Percentiles rank a stretch among this genome's conserved stretches.
Evolutionary conservation across 2,888 invertebrate species (phyloP).

Genomic region (Macaria liturata): DNA sequence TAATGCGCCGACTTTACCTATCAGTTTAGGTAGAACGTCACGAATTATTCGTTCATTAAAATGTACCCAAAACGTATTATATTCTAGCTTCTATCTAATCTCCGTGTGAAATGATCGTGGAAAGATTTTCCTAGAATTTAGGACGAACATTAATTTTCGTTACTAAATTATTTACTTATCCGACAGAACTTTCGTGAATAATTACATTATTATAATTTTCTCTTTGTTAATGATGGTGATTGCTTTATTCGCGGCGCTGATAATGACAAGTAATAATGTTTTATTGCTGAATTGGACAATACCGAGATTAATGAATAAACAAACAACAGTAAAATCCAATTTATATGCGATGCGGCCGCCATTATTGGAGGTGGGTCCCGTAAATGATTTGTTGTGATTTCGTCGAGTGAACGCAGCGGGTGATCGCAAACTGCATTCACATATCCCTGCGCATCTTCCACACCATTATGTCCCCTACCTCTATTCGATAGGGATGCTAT

Average conservation of each 20-base stretch:
- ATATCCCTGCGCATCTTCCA: slow-evolving; percentile 47
- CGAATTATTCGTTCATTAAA: slow-evolving; percentile 24
- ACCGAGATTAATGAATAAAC: slow-evolving; percentile 56
- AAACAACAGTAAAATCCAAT: slow-evolving; percentile 67
- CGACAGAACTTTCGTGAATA: slow-evolving; percentile 18
- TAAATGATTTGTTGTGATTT: slow-evolving; percentile 82
- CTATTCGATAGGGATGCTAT: slow-evolving; percentile 45
- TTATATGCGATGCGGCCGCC: slow-evolving; percentile 74
- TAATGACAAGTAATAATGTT: slow-evolving; percentile 18
- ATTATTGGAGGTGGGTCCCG: slow-evolving; percentile 78
- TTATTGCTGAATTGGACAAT: slow-evolving; percentile 31
- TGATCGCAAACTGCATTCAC: slow-evolving; percentile 74
- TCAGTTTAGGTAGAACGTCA: slow-evolving; percentile 11
- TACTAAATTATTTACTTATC: slow-evolving; percentile 21
- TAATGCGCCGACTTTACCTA: slow-evolving; percentile 5
- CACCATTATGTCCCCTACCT: slow-evolving; percentile 50
- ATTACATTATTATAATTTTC: background rate
- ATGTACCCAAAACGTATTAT: slow-evolving; percentile 25
- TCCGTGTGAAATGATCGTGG: slow-evolving; percentile 48
- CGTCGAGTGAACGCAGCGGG: slow-evolving; percentile 78
- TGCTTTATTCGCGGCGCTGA: slow-evolving; percentile 6
- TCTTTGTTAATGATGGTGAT: slow-evolving; percentile 1
- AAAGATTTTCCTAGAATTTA: slow-evolving; percentile 40
- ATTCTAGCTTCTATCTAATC: slow-evolving; percentile 34
- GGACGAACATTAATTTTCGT: slow-evolving; percentile 38